Base-by-base conservation (phyloP, 2,797 vertebrate species). In the Micromesistius poutassou region DNA sequence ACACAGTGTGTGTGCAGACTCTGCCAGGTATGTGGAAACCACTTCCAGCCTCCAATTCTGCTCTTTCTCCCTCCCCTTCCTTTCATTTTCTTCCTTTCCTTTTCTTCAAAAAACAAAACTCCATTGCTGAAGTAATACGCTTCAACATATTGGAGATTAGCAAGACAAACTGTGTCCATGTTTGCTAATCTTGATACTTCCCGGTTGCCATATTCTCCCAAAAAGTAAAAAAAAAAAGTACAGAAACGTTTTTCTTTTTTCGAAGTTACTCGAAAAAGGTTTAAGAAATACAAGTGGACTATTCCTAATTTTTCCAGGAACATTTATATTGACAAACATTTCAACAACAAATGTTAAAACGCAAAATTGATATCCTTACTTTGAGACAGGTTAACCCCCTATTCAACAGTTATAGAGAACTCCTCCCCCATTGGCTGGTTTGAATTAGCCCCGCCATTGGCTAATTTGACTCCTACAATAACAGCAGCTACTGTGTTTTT, bases 401-500 rank as follows among this genome's bases (percentile, higher is more conserved):
- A 10, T 28, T 70, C 12, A 30, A 1, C 71, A 76, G 74, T 1
- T 1, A 31, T 76, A 70, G 25, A 77, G 19, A 35, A 25, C 33
- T 36, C 31, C 33, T 36, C 31, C 72, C 77, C 71, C 71, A 72
- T 80, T 28, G 71, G 77, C 82, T 82, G 86, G 79, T 88, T 87
- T 86, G 84, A 90, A 87, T 90, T 83, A 89, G 82, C 77, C 78
- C 83, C 72, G 81, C 86, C 22, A 71, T 81, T 76, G 7, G 80
- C 84, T 91, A 86, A 90, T 90, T 89, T 90, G 88, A 91, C 85
- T 89, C 85, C 81, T 87, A 87, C 81, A 91, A 92, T 92, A 93
- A 91, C 89, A 91, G 84, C 78, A 71, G 90, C 91, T 92, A 87
- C 91, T 91, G 89, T 91, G 89, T 91, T 92, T 90, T 91, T 85